These are phyloP conservation scores for Lampris incognitus DNA, from an alignment of 2,113 vertebrate genomes.

Conservation along the genomic window DNA sequence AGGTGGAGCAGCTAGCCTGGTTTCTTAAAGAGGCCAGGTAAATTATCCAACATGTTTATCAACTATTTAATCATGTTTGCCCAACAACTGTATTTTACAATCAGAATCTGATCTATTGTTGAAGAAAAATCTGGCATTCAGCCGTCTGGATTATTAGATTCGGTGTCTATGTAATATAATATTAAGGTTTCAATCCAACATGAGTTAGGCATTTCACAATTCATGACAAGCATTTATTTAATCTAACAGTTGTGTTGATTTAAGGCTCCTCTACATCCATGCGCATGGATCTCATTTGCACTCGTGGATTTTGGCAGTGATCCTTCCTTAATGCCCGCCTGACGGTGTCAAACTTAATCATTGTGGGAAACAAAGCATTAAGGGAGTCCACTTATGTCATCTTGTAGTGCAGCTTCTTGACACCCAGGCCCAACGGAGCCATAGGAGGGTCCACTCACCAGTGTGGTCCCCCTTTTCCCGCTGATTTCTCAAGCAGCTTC, in stretches of 20 bases:
- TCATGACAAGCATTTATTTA: too few species aligned
- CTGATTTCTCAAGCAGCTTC: slow-evolving; percentile 36
- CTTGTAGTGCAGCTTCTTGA: slow-evolving; percentile 56
- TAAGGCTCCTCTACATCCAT: too few species aligned
- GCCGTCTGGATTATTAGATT: neutral
- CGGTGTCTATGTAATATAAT: too few species aligned
- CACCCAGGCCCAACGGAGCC: slow-evolving; percentile 54
- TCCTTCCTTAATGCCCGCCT: neutral
- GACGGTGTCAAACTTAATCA: slow-evolving; percentile 24
- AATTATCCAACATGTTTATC: too few species aligned
- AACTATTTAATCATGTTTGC: too few species aligned
- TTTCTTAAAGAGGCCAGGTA: too few species aligned
- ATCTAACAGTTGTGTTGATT: too few species aligned
- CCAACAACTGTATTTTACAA: too few species aligned
- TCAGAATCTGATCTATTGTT: neutral
- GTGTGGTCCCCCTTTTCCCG: slow-evolving; percentile 28
- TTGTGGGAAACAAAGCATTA: slow-evolving; percentile 24
- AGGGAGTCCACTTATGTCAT: slow-evolving; percentile 51
- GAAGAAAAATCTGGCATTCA: neutral
- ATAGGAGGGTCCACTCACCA: slow-evolving; percentile 43
- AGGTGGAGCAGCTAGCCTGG: too few species aligned
- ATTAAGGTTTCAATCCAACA: too few species aligned
- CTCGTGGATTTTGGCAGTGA: neutral
- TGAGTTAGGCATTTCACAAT: too few species aligned
- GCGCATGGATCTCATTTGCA: neutral